phyloP scores from a whole-genome alignment of 1,140 invertebrate species.

The Leptopilina clavipes region DNA sequence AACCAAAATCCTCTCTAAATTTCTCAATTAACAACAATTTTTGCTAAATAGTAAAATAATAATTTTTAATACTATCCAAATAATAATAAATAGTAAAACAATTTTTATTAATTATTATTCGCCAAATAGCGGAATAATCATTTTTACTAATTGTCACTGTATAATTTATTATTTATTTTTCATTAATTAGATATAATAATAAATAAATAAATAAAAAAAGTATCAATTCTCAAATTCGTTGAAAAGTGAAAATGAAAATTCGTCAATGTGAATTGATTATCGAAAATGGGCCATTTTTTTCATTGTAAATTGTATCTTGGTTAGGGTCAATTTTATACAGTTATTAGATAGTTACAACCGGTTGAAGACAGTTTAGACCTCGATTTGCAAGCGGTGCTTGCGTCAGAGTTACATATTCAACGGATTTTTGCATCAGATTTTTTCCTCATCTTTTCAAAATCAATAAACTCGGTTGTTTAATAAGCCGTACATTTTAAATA shows the following conservation, averaged over 20 bases:
- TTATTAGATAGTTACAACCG: constrained; percentile 61
- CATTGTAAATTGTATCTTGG: constrained; percentile 30
- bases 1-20: too few relatives aligned
- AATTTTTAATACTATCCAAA: too few relatives aligned
- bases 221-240: too few relatives aligned
- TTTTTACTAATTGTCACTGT: too few relatives aligned
- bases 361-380: constrained; percentile 60
- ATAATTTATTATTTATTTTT: too few relatives aligned
- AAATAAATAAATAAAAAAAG: neutral
- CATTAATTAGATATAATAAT: too few relatives aligned
- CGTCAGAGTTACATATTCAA: constrained; percentile 37
- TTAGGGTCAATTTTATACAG: constrained; percentile 61
- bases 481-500: neutral
- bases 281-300: neutral
- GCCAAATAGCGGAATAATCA: too few relatives aligned
- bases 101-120: too few relatives aligned
- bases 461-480: neutral
- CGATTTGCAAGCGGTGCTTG: constrained; percentile 24
- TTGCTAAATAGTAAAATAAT: too few relatives aligned
- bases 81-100: too few relatives aligned
- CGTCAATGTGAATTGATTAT: neutral
- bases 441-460: neutral
- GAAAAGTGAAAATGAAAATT: neutral
- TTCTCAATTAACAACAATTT: too few relatives aligned
- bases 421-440: constrained; percentile 27